Conservation (phyloP, 2,113 vertebrate species). For the Paralichthys olivaceus region DNA sequence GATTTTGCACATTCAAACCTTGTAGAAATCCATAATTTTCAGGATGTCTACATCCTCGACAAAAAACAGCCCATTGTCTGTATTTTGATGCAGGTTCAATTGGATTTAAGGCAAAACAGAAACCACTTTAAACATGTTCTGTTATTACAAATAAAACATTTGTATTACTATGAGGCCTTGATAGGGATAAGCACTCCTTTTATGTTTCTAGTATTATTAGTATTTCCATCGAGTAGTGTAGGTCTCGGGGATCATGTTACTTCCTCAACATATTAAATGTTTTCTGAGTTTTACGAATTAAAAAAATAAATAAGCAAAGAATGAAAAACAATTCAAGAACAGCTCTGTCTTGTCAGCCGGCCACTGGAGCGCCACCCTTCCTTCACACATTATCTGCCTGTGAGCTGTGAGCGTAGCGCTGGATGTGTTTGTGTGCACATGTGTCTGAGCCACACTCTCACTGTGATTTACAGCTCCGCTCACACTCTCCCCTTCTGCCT, state of each 20-base stretch:
- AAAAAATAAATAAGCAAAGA: slow-evolving; percentile 19
- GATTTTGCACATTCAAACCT: background rate
- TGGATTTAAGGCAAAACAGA: background rate
- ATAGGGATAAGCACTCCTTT: background rate
- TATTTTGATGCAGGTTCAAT: background rate
- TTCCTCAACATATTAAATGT: background rate
- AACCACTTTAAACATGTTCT: background rate
- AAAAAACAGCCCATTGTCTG: background rate
- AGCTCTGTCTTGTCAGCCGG: slow-evolving; percentile 60
- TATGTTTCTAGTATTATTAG: no score
- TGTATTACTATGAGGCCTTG: background rate
- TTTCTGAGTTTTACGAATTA: background rate
- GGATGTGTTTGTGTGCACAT: slow-evolving; percentile 56
- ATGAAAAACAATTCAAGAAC: background rate
- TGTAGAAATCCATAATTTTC: background rate
- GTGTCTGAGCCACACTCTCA: slow-evolving; percentile 72
- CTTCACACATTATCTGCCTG: slow-evolving; percentile 60
- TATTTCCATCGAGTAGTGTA: no score
- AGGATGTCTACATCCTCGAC: background rate
- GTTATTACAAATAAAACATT: background rate
- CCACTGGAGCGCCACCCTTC: slow-evolving; percentile 45
- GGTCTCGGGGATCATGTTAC: background rate
- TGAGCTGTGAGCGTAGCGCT: slow-evolving; percentile 56
- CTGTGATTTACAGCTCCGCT: slow-evolving; percentile 79
- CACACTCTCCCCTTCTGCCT: slow-evolving; percentile 73